These are phyloP conservation scores for Bungarus multicinctus DNA, from an alignment of 2,113 vertebrate genomes.

Conservation along the genomic window DNA sequence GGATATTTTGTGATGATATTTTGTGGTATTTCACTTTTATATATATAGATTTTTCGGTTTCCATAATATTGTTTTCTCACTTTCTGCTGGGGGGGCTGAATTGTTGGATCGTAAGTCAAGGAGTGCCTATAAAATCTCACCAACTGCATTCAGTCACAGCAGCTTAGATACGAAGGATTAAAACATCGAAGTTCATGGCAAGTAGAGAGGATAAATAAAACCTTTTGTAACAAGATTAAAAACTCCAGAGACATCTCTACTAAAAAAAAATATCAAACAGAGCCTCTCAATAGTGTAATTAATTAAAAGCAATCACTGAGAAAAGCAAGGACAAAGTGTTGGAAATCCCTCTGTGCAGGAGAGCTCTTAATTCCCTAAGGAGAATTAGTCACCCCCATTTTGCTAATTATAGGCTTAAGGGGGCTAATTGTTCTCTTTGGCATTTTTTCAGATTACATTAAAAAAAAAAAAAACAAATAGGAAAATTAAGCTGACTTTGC, in stretches of 20 bases:
- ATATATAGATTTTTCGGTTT: too few relatives aligned
- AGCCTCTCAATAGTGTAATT: not conserved
- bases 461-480: not conserved
- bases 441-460: not conserved
- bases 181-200: not conserved
- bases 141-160: not conserved
- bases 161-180: not conserved
- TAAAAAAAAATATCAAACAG: not conserved
- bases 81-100: too few relatives aligned
- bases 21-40: too few relatives aligned
- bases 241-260: not conserved
- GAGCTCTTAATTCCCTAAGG: not conserved
- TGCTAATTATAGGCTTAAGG: not conserved
- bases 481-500: not conserved
- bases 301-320: not conserved
- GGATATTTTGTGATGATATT: too few relatives aligned
- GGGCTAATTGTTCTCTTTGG: not conserved
- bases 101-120: not conserved
- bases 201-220: not conserved
- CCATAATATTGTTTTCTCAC: too few relatives aligned
- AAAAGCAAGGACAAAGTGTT: not conserved
- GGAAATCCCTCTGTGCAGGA: not conserved
- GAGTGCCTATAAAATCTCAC: not conserved
- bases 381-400: not conserved
- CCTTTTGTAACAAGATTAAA: not conserved